phyloP scores from a whole-genome alignment of 2,888 invertebrate species.

The Cantharis flavilabris region DNA sequence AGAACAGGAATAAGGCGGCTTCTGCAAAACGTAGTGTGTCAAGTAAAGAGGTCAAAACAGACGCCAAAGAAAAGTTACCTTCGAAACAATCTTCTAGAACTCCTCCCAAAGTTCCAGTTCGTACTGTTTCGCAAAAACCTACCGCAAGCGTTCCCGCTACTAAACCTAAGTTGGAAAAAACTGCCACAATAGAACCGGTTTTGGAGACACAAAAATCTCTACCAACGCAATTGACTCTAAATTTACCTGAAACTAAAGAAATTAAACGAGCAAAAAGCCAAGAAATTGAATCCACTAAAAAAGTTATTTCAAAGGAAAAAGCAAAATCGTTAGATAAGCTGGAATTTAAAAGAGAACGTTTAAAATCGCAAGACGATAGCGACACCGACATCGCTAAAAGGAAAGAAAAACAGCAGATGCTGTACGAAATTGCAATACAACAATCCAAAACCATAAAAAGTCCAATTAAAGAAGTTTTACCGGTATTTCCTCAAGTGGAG shows the following conservation, averaged over 20 bases:
- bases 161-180: conserved; percentile 53
- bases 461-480: conserved; percentile 73
- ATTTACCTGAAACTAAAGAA: conserved; percentile 42
- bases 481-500: conserved; percentile 73
- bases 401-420: conserved; percentile 74
- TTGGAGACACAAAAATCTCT: conserved; percentile 57
- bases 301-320: conserved; percentile 65
- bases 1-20: conserved; percentile 14
- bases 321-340: conserved; percentile 71
- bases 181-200: conserved; percentile 5
- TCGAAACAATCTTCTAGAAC: conserved; percentile 29
- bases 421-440: conserved; percentile 76
- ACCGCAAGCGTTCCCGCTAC: conserved; percentile 29
- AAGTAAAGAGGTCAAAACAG: conserved; percentile 24
- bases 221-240: conserved; percentile 41
- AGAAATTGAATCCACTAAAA: conserved; percentile 62
- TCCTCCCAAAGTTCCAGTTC: conserved; percentile 56
- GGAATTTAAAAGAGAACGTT: conserved; percentile 67
- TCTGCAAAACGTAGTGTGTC: conserved; percentile 22
- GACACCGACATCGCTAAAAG: conserved; percentile 74
- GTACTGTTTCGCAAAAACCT: conserved; percentile 51
- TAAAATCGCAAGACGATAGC: conserved; percentile 74
- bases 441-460: conserved; percentile 75
- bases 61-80: conserved; percentile 34
- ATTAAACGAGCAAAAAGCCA: conserved; percentile 66